Base-by-base conservation (phyloP, 2,113 vertebrate species). In the Elephantulus edwardii region DNA sequence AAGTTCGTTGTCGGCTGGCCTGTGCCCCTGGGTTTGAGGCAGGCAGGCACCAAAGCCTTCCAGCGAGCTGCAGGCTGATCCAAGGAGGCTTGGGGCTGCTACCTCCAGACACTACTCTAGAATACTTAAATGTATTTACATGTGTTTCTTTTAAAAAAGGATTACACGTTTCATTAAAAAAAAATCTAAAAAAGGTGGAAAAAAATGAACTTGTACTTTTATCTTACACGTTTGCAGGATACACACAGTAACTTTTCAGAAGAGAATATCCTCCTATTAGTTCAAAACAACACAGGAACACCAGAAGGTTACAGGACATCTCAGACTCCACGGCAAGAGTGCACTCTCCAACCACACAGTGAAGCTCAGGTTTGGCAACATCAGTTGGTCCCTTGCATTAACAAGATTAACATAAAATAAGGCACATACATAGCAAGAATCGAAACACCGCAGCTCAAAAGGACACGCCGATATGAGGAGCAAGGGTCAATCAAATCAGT, bases 41-140 rank as follows among this genome's bases (percentile, higher is more conserved):
- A 97, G 97, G 98, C 94, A 97, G 95, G 96, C 95, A 93, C 82
- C 38, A 96, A 96, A 97, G 96, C 97, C 93, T 97, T 94, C 92
- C 97, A 97, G 97, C 97, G 46, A 96, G 97, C 97, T 98, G 97
- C 96, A 96, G 97, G 97, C 97, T 97, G 97, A 97, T 95, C 97
- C 97, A 93, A 97, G 97, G 96, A 97, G 97, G 97, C 96, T 97
- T 95, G 95, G 97, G 97, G 97, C 96, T 95, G 93, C 97, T 97
- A 97, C 93, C 96, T 96, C 96, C 93, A 50, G 98, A 97, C 97
- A 91, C 98, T 99, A 98, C 96, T 97, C 98, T 99, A 99, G 97
- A 88, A 38, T 97, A 98, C 95, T 94, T 98, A 97, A 98, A 98
- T 98, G 98, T 98, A 99, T 99, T 98, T 99, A 99, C 98, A 99